These are phyloP conservation scores for Phylloscopus collybita DNA, from an alignment of 2,797 vertebrate species.

Conservation along the genomic window DNA sequence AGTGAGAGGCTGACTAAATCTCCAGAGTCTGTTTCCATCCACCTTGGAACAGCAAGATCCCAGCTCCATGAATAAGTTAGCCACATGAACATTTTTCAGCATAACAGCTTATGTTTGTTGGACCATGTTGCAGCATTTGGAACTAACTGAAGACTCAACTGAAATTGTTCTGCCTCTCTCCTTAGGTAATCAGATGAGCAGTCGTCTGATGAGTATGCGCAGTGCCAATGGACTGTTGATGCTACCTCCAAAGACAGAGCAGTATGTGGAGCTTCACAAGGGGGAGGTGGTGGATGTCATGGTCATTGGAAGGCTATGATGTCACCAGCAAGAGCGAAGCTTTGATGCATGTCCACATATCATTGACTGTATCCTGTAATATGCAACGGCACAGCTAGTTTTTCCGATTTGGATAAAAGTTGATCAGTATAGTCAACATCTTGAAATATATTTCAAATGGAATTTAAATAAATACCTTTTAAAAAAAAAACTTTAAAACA, in stretches of 20 bases:
- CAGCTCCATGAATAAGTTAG: not conserved
- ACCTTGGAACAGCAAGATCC: not conserved
- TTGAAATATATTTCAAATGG: slow-evolving; percentile 96
- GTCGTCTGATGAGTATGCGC: slow-evolving; percentile 98
- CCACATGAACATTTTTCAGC: not conserved
- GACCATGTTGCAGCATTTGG: not conserved
- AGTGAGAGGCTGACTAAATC: not conserved
- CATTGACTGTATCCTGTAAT: slow-evolving; percentile 99
- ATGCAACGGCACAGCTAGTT: slow-evolving; percentile 99
- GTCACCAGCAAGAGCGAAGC: slow-evolving; percentile 84
- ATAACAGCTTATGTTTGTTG: not conserved
- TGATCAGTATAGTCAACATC: slow-evolving; percentile 98
- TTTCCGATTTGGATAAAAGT: slow-evolving; percentile 98
- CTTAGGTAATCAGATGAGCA: slow-evolving; percentile 97
- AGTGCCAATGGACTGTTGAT: slow-evolving; percentile 98
- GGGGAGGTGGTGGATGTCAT: slow-evolving; percentile 99
- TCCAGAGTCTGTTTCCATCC: not conserved
- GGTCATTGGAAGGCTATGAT: slow-evolving; percentile 99
- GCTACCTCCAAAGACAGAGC: slow-evolving; percentile 98
- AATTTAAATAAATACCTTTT: slow-evolving; percentile 95
- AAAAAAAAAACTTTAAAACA: slow-evolving; percentile 91
- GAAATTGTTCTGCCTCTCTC: slow-evolving; percentile 30
- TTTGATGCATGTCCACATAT: slow-evolving; percentile 99
- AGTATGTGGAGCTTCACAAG: slow-evolving; percentile 98
- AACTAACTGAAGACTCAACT: not conserved